These are phyloP conservation scores for Tenualosa ilisha DNA, from an alignment of 2,797 vertebrate species.

Conservation along the genomic window DNA sequence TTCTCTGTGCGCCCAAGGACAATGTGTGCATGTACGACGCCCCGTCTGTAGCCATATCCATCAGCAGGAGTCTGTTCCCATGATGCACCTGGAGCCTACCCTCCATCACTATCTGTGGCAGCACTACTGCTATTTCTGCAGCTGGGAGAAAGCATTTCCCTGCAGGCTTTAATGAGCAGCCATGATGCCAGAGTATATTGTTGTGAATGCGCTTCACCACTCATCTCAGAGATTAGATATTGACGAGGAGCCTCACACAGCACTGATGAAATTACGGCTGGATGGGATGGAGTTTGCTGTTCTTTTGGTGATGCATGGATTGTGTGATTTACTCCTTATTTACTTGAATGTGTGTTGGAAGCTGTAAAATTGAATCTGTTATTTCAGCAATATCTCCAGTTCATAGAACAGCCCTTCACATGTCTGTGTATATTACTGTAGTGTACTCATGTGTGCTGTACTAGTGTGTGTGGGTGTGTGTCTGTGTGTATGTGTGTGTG, in stretches of 20 bases:
- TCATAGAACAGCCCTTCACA: neutral
- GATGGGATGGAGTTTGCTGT: neutral
- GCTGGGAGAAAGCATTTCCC: constrained; percentile 26
- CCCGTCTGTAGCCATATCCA: neutral
- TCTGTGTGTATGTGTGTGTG: neutral
- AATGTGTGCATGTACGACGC: neutral
- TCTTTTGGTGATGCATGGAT: neutral
- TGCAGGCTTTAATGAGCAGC: neutral
- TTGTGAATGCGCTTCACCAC: constrained; percentile 19
- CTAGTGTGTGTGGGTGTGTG: neutral
- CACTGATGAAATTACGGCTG: constrained; percentile 40
- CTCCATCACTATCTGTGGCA: constrained; percentile 31
- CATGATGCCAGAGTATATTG: neutral
- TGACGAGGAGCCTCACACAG: constrained; percentile 41
- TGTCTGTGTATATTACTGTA: neutral
- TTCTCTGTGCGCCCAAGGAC: neutral
- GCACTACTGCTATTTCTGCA: constrained; percentile 22
- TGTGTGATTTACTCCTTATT: neutral
- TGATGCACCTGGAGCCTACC: constrained; percentile 24
- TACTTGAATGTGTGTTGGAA: constrained; percentile 1
- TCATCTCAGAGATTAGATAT: constrained; percentile 39
- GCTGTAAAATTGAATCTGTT: constrained; percentile 32
- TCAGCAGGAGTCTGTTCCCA: neutral
- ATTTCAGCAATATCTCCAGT: neutral
- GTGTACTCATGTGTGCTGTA: neutral